Percentiles rank a stretch among this genome's conserved stretches.
Evolutionary conservation across 2,888 invertebrate species (phyloP).

Genomic region (Scaptomyza tumidula): DNA sequence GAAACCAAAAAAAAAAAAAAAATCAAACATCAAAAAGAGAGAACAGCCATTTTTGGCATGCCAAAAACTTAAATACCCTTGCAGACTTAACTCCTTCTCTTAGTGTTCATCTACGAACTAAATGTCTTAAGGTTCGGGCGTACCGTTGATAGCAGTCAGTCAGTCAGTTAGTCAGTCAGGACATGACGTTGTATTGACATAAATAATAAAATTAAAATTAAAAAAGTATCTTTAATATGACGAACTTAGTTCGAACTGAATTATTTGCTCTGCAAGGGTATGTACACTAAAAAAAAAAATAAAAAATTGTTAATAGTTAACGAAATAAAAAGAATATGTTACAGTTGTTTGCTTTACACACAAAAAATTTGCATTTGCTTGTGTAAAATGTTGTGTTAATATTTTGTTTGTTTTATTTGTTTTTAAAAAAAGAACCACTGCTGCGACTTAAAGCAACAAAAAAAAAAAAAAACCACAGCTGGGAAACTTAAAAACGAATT

Average conservation of each 20-base stretch:
- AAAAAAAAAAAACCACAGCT: slow-evolving; percentile 22
- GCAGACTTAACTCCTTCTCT: slow-evolving; percentile 10
- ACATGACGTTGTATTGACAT: too few species aligned
- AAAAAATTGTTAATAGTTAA: slow-evolving; percentile 42
- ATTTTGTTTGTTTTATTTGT: slow-evolving; percentile 60
- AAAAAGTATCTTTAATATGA: too few species aligned
- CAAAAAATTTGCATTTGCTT: slow-evolving; percentile 41
- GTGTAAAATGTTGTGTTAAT: slow-evolving; percentile 59
- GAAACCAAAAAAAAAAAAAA: slow-evolving; percentile 17
- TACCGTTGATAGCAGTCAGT: neutral
- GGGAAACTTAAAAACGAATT: slow-evolving; percentile 48
- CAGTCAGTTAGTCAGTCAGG: neutral
- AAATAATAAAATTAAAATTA: too few species aligned
- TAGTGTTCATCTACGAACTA: too few species aligned
- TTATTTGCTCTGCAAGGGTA: slow-evolving; percentile 17
- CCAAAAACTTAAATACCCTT: slow-evolving; percentile 27
- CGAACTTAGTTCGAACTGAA: neutral
- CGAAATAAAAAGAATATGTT: slow-evolving; percentile 70
- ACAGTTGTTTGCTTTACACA: slow-evolving; percentile 61
- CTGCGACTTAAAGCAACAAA: slow-evolving; percentile 13
- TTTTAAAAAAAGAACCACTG: slow-evolving; percentile 22
- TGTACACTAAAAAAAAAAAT: slow-evolving; percentile 20
- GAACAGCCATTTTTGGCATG: slow-evolving; percentile 17
- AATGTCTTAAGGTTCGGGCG: neutral
- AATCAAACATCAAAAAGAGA: slow-evolving; percentile 4